phyloP scores from a whole-genome alignment of 92 coral and sea anemone species.

The Zoanthus sociatus region DNA sequence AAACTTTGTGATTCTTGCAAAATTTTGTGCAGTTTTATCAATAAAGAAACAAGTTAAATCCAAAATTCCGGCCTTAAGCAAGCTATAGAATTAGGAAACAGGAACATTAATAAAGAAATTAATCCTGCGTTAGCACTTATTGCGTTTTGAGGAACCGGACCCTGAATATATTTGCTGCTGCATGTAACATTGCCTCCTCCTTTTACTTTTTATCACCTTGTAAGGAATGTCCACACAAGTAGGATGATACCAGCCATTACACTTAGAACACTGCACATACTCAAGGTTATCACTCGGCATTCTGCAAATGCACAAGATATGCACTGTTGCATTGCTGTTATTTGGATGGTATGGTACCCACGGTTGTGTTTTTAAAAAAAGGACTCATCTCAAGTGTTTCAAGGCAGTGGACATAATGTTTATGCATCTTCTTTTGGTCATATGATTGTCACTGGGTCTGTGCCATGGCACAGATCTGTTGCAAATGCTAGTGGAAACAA shows the following conservation, averaged over 20 bases:
- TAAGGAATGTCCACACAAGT: conserved; percentile 38
- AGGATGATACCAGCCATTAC: conserved; percentile 50
- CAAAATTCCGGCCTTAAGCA: too few relatives aligned
- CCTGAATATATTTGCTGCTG: conserved; percentile 15
- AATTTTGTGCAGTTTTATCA: too few relatives aligned
- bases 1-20: too few relatives aligned
- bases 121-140: too few relatives aligned
- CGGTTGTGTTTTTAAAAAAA: conserved; percentile 50
- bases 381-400: conserved; percentile 49
- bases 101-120: too few relatives aligned
- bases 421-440: conserved; percentile 48
- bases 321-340: conserved; percentile 49
- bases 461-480: background rate
- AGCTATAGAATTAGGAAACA: too few relatives aligned
- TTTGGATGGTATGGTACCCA: conserved; percentile 50
- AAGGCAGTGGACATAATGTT: conserved; percentile 44
- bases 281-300: conserved; percentile 63
- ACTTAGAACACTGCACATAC: conserved; percentile 57
- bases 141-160: too few relatives aligned
- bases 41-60: too few relatives aligned
- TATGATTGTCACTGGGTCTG: conserved; percentile 64
- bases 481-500: conserved; percentile 44
- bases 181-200: conserved; percentile 40
- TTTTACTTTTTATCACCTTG: conserved; percentile 18
- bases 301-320: conserved; percentile 62